Base-by-base conservation (phyloP, 2,888 invertebrate species). In the Mimachlamys varia region DNA sequence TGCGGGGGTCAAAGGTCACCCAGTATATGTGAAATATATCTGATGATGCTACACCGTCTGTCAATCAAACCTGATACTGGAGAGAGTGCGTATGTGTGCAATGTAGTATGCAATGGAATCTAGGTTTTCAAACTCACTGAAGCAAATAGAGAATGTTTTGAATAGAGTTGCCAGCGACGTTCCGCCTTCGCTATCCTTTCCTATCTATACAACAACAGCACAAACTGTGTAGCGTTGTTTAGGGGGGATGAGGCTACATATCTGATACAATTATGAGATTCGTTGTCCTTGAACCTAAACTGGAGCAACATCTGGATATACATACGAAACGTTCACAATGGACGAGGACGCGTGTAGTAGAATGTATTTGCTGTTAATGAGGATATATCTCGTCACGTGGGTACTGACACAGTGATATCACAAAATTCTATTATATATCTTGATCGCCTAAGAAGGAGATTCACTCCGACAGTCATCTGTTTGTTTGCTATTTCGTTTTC, bases 1-100 rank as follows among this genome's bases (percentile, higher is more conserved):
- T 76, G 76, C 76, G 33, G 33, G 33, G 76, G 4, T 76, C 76
- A 76, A 13, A 33, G 76, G 76, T 76, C 76, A 76, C 33, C 12
- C 33, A 27, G 33, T 76, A 76, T 76, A 76, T 76, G 76, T 76
- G 76, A 76, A 76, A 76, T 76, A 76, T 76, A 76, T 27, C 76
- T 76, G 76, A 76, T 76, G 76, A 76, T 76, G 76, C 76, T 33
- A 33, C 76, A 10, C 76, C 33, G 33, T 33, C 76, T 76, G 76
- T 76, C 76, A 76, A 27, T 76, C 76, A 76, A 33, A 27, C 27
- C 76, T 15, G 76, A 76, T 76, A 76, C 27, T 76, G 5, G 76
- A 76, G 76, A 76, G 76, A 76, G 76, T 76, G 76, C 33, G 76
- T 76, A 76, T 76, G 27, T 76, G 76, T 76, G 76, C 27, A 33